Percentiles rank a stretch among this genome's conserved stretches.
phyloP scores from a whole-genome alignment of 2,113 vertebrate genomes.

The Vulpes ferrilata region DNA sequence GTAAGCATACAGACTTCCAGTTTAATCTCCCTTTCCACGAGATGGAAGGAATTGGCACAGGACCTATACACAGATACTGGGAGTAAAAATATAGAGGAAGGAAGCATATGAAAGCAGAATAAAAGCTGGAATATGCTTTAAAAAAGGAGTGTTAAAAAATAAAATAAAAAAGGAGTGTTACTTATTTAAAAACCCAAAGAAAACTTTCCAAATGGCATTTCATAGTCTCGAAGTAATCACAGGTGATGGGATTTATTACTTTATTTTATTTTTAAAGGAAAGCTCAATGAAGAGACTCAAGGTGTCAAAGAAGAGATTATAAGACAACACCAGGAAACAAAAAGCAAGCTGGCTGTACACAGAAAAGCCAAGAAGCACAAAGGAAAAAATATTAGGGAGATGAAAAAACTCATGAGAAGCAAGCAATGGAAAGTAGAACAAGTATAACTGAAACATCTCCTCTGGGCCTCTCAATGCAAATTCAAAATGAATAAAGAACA shows the following conservation, averaged over 20 bases:
- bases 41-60: background rate
- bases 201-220: slow-evolving; percentile 32
- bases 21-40: background rate
- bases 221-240: background rate
- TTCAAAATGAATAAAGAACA: background rate
- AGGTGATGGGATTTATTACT: background rate
- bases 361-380: background rate
- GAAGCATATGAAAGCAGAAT: background rate
- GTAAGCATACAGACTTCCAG: background rate
- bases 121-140: background rate
- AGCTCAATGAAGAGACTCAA: background rate
- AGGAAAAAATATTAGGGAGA: background rate
- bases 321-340: background rate
- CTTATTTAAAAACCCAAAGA: background rate
- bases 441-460: background rate
- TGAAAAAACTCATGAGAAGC: background rate
- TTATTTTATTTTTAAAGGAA: background rate
- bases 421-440: background rate
- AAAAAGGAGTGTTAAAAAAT: too few species aligned
- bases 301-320: background rate
- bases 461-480: background rate
- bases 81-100: background rate
- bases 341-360: background rate
- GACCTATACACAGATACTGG: background rate
- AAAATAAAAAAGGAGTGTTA: background rate